These are phyloP conservation scores for Scophthalmus maximus DNA, from an alignment of 2,113 vertebrate genomes.

Conservation along the genomic window DNA sequence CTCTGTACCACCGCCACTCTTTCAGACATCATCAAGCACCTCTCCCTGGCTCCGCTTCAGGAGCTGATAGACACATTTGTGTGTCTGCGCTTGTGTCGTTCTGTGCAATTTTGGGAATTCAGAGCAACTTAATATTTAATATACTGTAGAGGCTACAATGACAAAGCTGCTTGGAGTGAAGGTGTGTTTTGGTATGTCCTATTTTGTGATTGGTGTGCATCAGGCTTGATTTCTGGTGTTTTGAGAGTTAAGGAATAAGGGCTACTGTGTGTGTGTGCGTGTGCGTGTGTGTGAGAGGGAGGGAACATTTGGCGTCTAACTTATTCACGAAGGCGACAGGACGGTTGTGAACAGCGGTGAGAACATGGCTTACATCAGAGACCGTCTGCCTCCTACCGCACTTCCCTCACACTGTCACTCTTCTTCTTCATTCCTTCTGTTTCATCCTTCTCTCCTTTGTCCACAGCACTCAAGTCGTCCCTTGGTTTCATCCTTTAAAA, in stretches of 20 bases:
- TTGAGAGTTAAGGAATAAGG: constrained; percentile 12
- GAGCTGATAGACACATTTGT: constrained; percentile 4
- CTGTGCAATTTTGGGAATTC: constrained; percentile 9
- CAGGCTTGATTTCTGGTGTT: not conserved
- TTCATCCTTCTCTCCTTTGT: constrained; percentile 28
- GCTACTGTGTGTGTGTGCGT: constrained; percentile 12
- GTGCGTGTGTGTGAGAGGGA: constrained; percentile 41
- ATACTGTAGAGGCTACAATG: not conserved
- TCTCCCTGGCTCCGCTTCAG: constrained; percentile 37
- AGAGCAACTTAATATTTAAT: constrained; percentile 9
- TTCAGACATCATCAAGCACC: constrained; percentile 64
- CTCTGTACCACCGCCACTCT: constrained; percentile 52
- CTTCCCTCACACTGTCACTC: constrained; percentile 61
- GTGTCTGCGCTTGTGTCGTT: constrained; percentile 21
- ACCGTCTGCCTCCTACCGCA: constrained; percentile 64
- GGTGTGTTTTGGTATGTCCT: not conserved
- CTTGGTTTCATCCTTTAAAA: not conserved
- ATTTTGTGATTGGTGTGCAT: not conserved
- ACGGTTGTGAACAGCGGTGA: constrained; percentile 69
- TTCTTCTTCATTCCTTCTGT: constrained; percentile 38
- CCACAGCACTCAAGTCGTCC: not conserved
- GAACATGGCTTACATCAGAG: constrained; percentile 76
- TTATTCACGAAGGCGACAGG: constrained; percentile 78
- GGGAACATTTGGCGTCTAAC: constrained; percentile 75
- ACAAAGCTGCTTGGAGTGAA: constrained; percentile 8